Percentiles rank a stretch among this genome's conserved stretches.
These are phyloP conservation scores for Oryzias dopingdopingensis DNA, from an alignment of 2,797 vertebrate genomes.

Conservation along the genomic window DNA sequence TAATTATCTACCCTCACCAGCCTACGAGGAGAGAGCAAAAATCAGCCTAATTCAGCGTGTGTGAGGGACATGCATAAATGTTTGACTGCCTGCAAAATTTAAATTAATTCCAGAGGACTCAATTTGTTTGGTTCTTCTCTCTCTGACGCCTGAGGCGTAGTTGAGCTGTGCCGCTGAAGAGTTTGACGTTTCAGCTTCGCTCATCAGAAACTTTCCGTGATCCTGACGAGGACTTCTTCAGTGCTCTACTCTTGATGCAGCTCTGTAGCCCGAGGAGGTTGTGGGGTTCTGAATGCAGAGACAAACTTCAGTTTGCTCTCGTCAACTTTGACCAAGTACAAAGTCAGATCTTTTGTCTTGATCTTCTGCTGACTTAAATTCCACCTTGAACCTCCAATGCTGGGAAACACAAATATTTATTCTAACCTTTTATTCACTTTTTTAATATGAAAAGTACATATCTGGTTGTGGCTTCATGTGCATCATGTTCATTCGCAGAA, in stretches of 20 bases:
- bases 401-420: too few relatives aligned
- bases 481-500: too few relatives aligned
- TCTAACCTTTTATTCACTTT: too few relatives aligned
- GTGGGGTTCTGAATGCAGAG: too few relatives aligned
- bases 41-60: constrained; percentile 12
- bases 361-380: too few relatives aligned
- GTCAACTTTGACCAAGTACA: too few relatives aligned
- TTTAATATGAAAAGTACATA: too few relatives aligned
- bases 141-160: constrained; percentile 8
- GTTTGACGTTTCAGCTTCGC: constrained; percentile 1
- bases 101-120: constrained; percentile 46
- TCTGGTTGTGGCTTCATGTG: too few relatives aligned
- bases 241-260: background rate
- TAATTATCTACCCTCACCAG: constrained; percentile 53
- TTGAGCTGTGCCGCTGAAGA: constrained; percentile 8
- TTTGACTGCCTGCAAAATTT: constrained; percentile 25
- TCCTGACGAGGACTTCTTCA: constrained; percentile 3
- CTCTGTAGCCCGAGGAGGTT: too few relatives aligned
- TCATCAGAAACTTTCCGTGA: constrained; percentile 14
- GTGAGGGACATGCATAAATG: constrained; percentile 19
- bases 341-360: too few relatives aligned
- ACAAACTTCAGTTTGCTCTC: too few relatives aligned
- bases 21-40: constrained; percentile 1
- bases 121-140: constrained; percentile 24
- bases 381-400: too few relatives aligned